Evolutionary conservation across 2,113 vertebrate species (phyloP).

Genomic region (Leuciscus idus): DNA sequence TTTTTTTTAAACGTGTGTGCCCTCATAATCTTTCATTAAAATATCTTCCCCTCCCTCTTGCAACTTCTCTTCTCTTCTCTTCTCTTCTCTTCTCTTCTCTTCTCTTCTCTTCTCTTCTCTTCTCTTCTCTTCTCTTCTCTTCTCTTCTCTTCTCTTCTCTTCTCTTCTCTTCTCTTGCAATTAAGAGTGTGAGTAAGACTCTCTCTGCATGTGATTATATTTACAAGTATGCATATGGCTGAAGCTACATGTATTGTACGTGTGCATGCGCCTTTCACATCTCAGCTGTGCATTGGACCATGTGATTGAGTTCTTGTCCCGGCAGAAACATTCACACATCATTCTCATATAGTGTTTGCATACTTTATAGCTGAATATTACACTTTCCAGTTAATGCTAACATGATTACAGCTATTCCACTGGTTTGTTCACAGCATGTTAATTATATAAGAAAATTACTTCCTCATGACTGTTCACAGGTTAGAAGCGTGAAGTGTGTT

Average conservation of each 20-base stretch:
- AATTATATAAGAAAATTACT: background rate
- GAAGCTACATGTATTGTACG: background rate
- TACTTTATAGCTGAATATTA: conserved; percentile 6
- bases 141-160: too few relatives aligned
- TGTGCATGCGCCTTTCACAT: background rate
- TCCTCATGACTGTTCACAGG: background rate
- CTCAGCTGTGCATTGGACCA: background rate
- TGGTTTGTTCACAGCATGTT: conserved; percentile 11
- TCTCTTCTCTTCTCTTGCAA: too few relatives aligned
- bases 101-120: too few relatives aligned
- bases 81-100: too few relatives aligned
- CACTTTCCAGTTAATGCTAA: conserved; percentile 19
- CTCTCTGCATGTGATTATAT: background rate
- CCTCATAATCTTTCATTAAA: too few relatives aligned
- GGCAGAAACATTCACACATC: background rate
- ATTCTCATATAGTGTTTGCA: background rate
- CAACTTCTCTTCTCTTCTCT: too few relatives aligned
- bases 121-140: too few relatives aligned
- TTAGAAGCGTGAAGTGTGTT: background rate
- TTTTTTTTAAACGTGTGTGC: too few relatives aligned
- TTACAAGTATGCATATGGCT: background rate
- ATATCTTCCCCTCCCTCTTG: too few relatives aligned
- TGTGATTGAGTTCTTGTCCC: background rate
- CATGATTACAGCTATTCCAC: conserved; percentile 13
- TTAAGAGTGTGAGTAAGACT: background rate